Conservation (phyloP, 2,113 vertebrate genomes). For the Catharus fuscescens region DNA sequence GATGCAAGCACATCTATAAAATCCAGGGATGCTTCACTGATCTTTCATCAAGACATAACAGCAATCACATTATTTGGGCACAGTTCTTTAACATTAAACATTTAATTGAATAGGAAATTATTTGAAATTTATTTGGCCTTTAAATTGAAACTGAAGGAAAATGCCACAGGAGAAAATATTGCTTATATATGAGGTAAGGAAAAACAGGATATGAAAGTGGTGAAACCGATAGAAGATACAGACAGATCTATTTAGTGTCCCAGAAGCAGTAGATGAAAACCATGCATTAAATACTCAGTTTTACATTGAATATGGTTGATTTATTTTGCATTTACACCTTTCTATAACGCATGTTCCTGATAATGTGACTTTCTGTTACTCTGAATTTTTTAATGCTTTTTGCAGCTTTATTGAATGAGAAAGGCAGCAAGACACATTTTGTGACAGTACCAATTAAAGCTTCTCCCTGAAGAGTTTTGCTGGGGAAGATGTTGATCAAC, state of each 20-base stretch:
- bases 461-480: conserved; percentile 23
- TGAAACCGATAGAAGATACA: neutral
- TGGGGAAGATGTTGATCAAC: conserved; percentile 18
- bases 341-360: neutral
- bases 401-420: neutral
- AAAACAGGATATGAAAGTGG: neutral
- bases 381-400: conserved; percentile 2
- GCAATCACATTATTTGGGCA: neutral
- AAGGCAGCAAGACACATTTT: neutral
- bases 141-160: neutral
- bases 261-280: neutral
- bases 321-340: neutral
- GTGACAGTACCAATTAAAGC: conserved; percentile 31
- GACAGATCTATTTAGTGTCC: neutral
- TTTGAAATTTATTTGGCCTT: neutral
- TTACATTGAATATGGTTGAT: neutral
- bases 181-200: neutral
- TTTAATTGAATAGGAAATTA: neutral
- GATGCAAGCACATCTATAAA: neutral
- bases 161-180: neutral
- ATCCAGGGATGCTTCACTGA: neutral
- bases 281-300: neutral
- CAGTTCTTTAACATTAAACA: neutral
- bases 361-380: neutral
- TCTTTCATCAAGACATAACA: neutral